Evolutionary conservation across 2,113 vertebrate genomes (phyloP).

Genomic region (Hystrix brachyura): DNA sequence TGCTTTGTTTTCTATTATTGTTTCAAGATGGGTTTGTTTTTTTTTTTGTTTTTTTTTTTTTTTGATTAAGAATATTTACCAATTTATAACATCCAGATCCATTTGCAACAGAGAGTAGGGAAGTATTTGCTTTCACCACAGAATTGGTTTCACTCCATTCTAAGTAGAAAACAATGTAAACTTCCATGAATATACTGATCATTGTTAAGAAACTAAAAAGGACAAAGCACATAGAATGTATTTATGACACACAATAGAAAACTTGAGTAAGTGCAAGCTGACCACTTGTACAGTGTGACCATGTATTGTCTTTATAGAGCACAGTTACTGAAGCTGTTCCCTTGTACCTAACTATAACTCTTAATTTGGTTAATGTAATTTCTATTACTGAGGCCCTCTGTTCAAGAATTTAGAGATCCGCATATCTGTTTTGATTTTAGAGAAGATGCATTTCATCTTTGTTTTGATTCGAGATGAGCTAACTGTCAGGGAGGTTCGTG

Average conservation of each 20-base stretch:
- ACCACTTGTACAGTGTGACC: too few relatives aligned
- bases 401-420: not conserved
- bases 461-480: conserved; percentile 11
- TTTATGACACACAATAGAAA: not conserved
- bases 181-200: not conserved
- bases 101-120: not conserved
- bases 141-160: not conserved
- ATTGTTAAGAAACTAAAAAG: conserved; percentile 11
- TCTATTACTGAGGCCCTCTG: not conserved
- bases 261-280: not conserved
- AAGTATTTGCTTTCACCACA: too few relatives aligned
- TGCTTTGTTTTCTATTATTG: not conserved
- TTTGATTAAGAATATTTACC: conserved; percentile 47
- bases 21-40: not conserved
- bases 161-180: not conserved
- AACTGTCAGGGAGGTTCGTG: not conserved
- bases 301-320: not conserved
- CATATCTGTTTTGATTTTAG: not conserved
- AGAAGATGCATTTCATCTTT: not conserved
- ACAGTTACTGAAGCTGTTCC: not conserved
- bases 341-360: not conserved
- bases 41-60: too few relatives aligned
- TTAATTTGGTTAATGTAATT: not conserved
- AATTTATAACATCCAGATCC: not conserved
- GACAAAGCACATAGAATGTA: not conserved